Conservation (phyloP, 2,113 vertebrate species). For the Ranitomeya imitator region DNA sequence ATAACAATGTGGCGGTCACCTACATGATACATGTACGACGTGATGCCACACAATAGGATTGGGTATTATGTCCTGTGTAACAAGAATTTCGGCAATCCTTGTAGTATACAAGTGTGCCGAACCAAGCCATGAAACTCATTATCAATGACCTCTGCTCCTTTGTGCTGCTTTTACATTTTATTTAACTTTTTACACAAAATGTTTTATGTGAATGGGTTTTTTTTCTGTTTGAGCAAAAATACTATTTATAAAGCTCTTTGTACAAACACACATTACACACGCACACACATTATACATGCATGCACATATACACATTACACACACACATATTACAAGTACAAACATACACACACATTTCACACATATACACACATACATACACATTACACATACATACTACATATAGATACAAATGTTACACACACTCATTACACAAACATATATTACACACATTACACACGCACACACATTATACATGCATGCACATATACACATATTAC, state of each 20-base stretch:
- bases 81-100: not conserved
- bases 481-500: no score
- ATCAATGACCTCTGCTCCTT: not conserved
- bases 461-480: no score
- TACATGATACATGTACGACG: not conserved
- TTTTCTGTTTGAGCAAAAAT: not conserved
- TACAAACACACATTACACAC: not conserved
- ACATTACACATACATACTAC: no score
- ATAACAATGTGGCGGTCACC: not conserved
- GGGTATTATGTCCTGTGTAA: not conserved
- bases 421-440: no score
- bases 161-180: not conserved
- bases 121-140: not conserved
- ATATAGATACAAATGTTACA: no score
- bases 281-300: no score
- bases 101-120: not conserved
- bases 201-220: not conserved
- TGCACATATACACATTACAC: no score
- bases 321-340: no score
- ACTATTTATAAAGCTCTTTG: not conserved
- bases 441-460: no score
- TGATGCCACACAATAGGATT: not conserved
- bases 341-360: no score
- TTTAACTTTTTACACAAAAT: not conserved
- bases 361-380: no score